These are phyloP conservation scores for Anarhynchus alexandrinus DNA, from an alignment of 2,113 vertebrate species.

Conservation along the genomic window DNA sequence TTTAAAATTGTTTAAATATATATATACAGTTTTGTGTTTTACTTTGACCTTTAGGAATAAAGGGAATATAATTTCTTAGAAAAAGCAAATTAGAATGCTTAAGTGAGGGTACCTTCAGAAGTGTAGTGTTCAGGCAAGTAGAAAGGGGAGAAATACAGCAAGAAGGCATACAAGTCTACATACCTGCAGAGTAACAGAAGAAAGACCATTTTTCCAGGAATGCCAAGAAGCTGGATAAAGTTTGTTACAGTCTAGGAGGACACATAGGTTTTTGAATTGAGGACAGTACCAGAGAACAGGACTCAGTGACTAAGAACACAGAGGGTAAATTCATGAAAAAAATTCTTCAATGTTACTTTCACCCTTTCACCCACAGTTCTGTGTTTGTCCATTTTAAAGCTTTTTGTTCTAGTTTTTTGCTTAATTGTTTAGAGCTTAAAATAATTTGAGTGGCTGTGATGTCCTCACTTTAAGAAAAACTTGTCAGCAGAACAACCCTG, in stretches of 20 bases:
- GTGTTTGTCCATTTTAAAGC: neutral
- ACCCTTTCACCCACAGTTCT: neutral
- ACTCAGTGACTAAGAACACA: neutral
- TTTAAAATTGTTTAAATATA: neutral
- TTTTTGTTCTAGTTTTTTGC: neutral
- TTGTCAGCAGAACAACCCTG: neutral
- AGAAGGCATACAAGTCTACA: neutral
- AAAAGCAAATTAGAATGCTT: neutral
- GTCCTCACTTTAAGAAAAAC: neutral
- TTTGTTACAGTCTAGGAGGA: neutral
- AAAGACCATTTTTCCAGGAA: neutral
- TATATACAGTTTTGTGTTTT: neutral
- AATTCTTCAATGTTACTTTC: neutral
- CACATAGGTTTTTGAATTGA: neutral
- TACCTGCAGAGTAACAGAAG: neutral
- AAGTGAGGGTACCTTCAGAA: neutral
- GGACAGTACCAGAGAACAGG: neutral
- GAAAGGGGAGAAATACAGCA: neutral
- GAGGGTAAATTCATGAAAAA: neutral
- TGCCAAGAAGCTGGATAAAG: neutral
- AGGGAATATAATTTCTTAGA: neutral
- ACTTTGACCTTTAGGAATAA: neutral
- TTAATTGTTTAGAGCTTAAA: neutral
- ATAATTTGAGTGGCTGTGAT: neutral
- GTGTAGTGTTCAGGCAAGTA: neutral